Evolutionary conservation across 1,140 invertebrate species (phyloP).

Genomic region (Gryllus bimaculatus): DNA sequence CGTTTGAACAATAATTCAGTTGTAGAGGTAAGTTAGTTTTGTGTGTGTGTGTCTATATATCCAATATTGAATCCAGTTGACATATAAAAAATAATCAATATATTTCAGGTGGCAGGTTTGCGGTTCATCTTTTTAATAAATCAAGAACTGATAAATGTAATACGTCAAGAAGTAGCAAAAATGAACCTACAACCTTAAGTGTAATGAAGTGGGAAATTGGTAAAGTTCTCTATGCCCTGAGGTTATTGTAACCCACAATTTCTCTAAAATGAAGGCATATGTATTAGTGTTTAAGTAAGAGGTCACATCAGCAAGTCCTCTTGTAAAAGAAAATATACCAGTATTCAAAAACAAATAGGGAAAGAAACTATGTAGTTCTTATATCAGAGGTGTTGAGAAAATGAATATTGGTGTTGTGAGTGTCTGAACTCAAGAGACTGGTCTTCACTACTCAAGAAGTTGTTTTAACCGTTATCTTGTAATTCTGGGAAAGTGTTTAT

Average conservation of each 20-base stretch:
- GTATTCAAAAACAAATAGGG: not conserved
- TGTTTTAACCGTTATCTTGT: too few relatives aligned
- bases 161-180: constrained; percentile 71
- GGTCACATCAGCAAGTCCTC: not conserved
- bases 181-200: constrained; percentile 38
- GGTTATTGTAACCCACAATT: not conserved
- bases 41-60: not conserved
- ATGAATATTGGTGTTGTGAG: not conserved
- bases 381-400: not conserved
- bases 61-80: constrained; percentile 9
- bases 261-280: not conserved
- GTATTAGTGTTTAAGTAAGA: not conserved
- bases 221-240: not conserved
- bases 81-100: not conserved
- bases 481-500: too few relatives aligned
- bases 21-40: constrained; percentile 62
- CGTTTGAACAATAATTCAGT: constrained; percentile 88
- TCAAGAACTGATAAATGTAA: constrained; percentile 78
- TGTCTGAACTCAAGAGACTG: too few relatives aligned
- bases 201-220: not conserved
- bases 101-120: constrained; percentile 69
- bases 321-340: not conserved
- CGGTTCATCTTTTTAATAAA: constrained; percentile 90
- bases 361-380: not conserved
- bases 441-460: too few relatives aligned